A percentile compares a stretch with the other conserved stretches of the same genome.
phyloP scores from a whole-genome alignment of 2,888 invertebrate genomes.

The Anoplius nigerrimus region DNA sequence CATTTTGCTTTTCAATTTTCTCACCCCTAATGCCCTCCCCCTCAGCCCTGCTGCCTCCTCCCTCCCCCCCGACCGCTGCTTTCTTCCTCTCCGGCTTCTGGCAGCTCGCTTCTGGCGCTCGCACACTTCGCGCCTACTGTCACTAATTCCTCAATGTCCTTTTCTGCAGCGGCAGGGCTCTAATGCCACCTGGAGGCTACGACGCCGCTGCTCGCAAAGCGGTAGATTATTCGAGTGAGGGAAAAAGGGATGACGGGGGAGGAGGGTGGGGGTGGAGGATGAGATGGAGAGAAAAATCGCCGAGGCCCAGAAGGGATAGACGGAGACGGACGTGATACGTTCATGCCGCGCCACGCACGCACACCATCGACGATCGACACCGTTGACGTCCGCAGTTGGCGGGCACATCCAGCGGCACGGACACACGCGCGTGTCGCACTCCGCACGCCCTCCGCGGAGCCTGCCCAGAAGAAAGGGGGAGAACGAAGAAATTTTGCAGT shows the following conservation, averaged over 20 bases:
- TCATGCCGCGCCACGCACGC: not conserved
- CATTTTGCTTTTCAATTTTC: constrained; percentile 53
- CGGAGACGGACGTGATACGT: constrained; percentile 8
- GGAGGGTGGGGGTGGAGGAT: constrained; percentile 34
- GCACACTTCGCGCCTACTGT: constrained; percentile 37
- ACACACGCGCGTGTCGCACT: too few species aligned
- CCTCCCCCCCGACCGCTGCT: not conserved
- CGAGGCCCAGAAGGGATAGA: constrained; percentile 47
- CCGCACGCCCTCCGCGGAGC: not conserved
- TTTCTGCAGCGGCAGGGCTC: constrained; percentile 44
- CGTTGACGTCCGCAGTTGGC: too few species aligned
- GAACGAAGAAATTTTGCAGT: constrained; percentile 62
- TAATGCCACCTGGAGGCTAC: constrained; percentile 63
- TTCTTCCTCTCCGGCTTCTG: too few species aligned
- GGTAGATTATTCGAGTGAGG: constrained; percentile 55
- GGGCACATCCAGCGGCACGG: too few species aligned
- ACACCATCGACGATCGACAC: too few species aligned
- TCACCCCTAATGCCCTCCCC: constrained; percentile 22
- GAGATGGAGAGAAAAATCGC: constrained; percentile 45
- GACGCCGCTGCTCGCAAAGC: constrained; percentile 45
- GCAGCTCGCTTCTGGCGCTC: constrained; percentile 18
- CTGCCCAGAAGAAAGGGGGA: constrained; percentile 33
- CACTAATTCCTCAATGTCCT: constrained; percentile 45
- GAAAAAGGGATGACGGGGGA: constrained; percentile 21
- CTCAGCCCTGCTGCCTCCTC: constrained; percentile 2